Evolutionary conservation across 2,113 vertebrate genomes (phyloP).

Genomic region (Arvicanthis niloticus): DNA sequence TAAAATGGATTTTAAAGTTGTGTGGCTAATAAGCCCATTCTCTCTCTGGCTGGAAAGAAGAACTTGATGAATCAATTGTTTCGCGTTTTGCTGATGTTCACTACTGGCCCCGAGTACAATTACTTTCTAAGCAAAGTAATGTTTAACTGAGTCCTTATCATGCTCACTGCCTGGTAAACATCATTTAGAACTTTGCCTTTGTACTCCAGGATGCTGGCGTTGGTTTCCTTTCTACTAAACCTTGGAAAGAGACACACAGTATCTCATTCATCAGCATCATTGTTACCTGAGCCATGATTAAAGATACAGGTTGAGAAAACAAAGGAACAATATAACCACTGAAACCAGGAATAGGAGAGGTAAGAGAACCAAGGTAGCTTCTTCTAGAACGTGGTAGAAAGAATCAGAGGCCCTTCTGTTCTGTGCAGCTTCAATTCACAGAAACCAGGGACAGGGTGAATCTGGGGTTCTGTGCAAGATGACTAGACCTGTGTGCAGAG

Average conservation of each 20-base stretch:
- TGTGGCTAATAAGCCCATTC: slow-evolving; percentile 36
- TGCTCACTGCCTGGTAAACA: slow-evolving; percentile 78
- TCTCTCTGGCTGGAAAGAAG: neutral
- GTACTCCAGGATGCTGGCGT: slow-evolving; percentile 80
- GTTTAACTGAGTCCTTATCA: slow-evolving; percentile 89
- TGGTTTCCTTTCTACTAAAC: slow-evolving; percentile 76
- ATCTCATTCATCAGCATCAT: slow-evolving; percentile 80
- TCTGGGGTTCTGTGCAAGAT: neutral
- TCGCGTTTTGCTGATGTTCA: slow-evolving; percentile 81
- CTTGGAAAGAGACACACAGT: slow-evolving; percentile 78
- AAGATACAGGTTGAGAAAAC: slow-evolving; percentile 73
- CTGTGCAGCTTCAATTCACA: too few relatives aligned
- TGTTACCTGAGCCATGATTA: slow-evolving; percentile 78
- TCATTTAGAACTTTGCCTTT: slow-evolving; percentile 86
- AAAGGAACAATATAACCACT: slow-evolving; percentile 11
- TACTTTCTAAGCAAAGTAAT: slow-evolving; percentile 83
- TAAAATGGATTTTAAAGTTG: slow-evolving; percentile 41
- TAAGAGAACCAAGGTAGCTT: neutral
- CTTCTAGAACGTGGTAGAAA: neutral
- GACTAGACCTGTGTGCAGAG: neutral
- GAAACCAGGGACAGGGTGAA: neutral
- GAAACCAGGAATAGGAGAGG: slow-evolving; percentile 41
- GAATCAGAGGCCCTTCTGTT: neutral
- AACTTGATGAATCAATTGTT: slow-evolving; percentile 83
- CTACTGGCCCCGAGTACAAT: slow-evolving; percentile 76